Conservation (phyloP, 2,113 vertebrate genomes). For the Rostratula benghalensis region DNA sequence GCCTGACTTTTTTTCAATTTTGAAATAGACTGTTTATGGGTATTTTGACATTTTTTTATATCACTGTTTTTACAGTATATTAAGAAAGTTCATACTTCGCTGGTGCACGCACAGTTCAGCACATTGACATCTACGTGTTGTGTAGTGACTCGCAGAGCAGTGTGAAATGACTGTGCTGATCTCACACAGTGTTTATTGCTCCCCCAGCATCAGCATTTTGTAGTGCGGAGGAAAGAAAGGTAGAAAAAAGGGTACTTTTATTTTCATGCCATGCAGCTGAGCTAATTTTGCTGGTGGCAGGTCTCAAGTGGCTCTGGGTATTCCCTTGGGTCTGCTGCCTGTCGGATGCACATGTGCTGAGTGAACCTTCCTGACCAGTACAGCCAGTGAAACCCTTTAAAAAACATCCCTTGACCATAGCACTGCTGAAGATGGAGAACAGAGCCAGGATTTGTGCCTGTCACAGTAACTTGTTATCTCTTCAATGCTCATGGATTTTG, state of each 20-base stretch:
- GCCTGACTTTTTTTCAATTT: not conserved
- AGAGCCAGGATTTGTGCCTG: not conserved
- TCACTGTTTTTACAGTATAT: not conserved
- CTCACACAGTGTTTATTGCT: not conserved
- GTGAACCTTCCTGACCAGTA: not conserved
- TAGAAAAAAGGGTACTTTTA: not conserved
- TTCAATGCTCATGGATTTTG: not conserved
- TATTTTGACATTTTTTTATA: not conserved
- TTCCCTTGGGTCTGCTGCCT: not conserved
- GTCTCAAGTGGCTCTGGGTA: not conserved
- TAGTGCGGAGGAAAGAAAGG: no score
- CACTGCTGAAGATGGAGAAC: not conserved
- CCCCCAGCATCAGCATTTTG: not conserved
- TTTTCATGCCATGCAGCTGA: not conserved
- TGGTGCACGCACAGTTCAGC: not conserved
- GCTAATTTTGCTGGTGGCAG: not conserved
- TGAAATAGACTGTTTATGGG: not conserved
- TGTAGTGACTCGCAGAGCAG: not conserved
- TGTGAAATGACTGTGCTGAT: not conserved
- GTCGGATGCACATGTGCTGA: rapidly evolving
- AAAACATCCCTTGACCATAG: not conserved
- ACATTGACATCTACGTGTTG: not conserved
- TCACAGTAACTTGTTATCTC: not conserved
- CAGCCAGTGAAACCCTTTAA: not conserved
- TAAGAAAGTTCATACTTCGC: not conserved